Base-by-base conservation (phyloP, 2,888 invertebrate genomes). In the Scaptomyza polygonia region DNA sequence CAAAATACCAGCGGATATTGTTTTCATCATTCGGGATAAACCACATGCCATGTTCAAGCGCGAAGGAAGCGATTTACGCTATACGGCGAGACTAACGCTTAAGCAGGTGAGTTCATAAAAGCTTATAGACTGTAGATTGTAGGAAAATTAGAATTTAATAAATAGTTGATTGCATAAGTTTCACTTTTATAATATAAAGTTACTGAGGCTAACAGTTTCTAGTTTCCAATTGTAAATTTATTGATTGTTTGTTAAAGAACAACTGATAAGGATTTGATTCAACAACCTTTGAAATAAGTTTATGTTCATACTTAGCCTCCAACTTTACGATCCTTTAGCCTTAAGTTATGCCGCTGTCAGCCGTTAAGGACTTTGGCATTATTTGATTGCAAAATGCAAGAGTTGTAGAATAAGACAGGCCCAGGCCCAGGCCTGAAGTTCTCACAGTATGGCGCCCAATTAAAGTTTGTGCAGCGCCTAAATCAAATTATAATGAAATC, bases 11-110 rank as follows among this genome's bases (percentile, higher is more conserved):
- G 98, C 99, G 7, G 98, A 99, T 92, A 97, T 99, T 89, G 98
- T 98, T 75, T 99, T 99, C 92, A 97, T 98, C 86, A 98, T 99
- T 87, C 93, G 97, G 89, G 99, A 99, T 92, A 98, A 98, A 91
- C 97, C 98, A 21, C 97, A 99, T 93, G 94, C 96, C 59, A 92
- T 94, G 74, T 99, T 98, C 92, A 97, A 96, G 92, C 93, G 99
- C 67, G 98, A 99, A 92, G 98, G 98, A 88, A 96, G 96, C 90
- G 98, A 99, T 92, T 94, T 99, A 90, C 94, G 96, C 92, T 98
- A 96, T 91, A 96, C 96, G 56, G 97, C 97, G 69, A 97, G 96
- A 92, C 93, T 99, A 72, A 95, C 96, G 77, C 93, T 99, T 42
- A 97, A 97, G 93, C 96, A 97, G 94, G 97, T 97, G 93, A 93